These are phyloP conservation scores for Rhegmatorhina hoffmannsi DNA, from an alignment of 2,113 vertebrate species.

Conservation along the genomic window DNA sequence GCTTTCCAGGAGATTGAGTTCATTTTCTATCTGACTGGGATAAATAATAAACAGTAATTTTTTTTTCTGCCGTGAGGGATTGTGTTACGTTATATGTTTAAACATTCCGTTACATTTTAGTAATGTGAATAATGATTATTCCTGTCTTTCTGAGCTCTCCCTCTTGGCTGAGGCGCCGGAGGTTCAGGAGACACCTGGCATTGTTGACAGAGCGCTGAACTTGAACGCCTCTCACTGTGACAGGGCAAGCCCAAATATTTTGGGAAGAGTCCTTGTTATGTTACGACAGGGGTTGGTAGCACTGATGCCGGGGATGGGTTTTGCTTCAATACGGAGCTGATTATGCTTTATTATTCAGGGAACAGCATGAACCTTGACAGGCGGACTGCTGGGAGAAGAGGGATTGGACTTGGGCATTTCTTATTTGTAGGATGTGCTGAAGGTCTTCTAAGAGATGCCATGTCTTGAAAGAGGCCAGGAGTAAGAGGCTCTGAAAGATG, in stretches of 20 bases:
- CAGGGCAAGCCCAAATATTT: slow-evolving; percentile 53
- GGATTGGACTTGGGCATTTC: not conserved
- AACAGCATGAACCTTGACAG: slow-evolving; percentile 6
- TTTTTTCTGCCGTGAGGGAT: not conserved
- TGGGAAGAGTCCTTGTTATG: slow-evolving; percentile 55
- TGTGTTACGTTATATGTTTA: slow-evolving; percentile 64
- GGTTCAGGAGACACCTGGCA: slow-evolving; percentile 48
- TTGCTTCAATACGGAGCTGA: not conserved
- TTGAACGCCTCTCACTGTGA: slow-evolving; percentile 57
- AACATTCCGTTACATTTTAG: slow-evolving; percentile 62
- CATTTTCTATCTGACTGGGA: slow-evolving; percentile 39
- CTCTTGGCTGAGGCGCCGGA: slow-evolving; percentile 29
- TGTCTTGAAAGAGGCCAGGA: not conserved
- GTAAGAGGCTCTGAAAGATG: not conserved
- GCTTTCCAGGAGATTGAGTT: slow-evolving; percentile 38
- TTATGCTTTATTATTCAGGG: slow-evolving; percentile 12
- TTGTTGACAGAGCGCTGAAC: slow-evolving; percentile 60
- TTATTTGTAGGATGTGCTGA: not conserved
- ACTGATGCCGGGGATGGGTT: not conserved
- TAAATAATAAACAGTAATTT: slow-evolving; percentile 42
- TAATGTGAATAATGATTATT: slow-evolving; percentile 50
- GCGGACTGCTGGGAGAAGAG: not conserved
- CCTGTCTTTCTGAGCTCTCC: slow-evolving; percentile 49
- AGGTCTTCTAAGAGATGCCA: not conserved
- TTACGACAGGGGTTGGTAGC: slow-evolving; percentile 36